Base-by-base conservation (phyloP, 2,797 vertebrate genomes). In the Hemitrygon akajei region DNA sequence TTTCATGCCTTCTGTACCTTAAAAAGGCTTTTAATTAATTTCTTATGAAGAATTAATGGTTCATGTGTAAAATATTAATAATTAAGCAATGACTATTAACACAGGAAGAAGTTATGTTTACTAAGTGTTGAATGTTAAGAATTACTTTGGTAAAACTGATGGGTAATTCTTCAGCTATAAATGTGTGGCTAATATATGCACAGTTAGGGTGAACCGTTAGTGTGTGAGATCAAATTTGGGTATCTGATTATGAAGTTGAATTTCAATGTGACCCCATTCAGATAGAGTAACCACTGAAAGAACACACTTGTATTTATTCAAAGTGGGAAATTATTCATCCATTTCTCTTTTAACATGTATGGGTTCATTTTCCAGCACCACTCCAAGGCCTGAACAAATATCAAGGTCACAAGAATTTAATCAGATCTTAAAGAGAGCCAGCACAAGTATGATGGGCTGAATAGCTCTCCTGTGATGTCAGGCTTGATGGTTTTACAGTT, bases 21-120 rank as follows among this genome's bases (percentile, higher is more conserved):
- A 80, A 37, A 80, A 77, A 80, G 34, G 77, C 77, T 3, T 80
- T 80, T 80, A 80, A 80, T 89, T 89, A 66, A 89, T 66, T 66
- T 89, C 86, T 37, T 60, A 34, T 63, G 12, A 27, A 66, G 63
- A 34, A 89, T 66, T 89, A 89, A 89, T 84, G 1, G 30, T 87
- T 87, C 77, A 20, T 34, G n/a, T 63, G 18, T 89, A 37, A 79
- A 79, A 37, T 66, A 22, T 20, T 66, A 89, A 89, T n/a, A n/a
- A 89, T 66, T 89, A 89, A 34, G n/a, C 16, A 79, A 37, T 79
- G 22, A 79, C n/a, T 34, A 66, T 89, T 89, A 1, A 34, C 34
- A 20, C 16, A 9, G n/a, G 84, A n/a, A 20, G 30, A 10, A 22
- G 16, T 22, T 66, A 34, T 79, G 47, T 37, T 89, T 66, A 89